Percentiles rank a stretch among this genome's conserved stretches.
These are phyloP conservation scores for Orthonevra nobilis DNA, from an alignment of 2,888 invertebrate genomes.

Conservation along the genomic window DNA sequence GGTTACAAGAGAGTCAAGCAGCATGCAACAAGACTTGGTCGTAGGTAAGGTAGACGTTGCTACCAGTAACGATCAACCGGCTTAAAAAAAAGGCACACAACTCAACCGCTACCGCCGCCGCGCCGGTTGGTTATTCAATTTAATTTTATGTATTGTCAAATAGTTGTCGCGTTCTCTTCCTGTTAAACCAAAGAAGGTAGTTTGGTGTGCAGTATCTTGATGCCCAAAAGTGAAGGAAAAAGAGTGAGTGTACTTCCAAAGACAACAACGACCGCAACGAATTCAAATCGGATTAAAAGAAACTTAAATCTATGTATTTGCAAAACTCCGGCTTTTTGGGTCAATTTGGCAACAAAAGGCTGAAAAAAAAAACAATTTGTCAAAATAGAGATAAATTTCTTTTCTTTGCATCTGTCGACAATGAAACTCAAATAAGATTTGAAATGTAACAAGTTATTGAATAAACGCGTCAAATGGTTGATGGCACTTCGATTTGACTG, in stretches of 20 bases:
- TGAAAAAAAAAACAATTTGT: conserved; percentile 26
- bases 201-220: conserved; percentile 6
- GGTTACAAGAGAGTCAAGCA: conserved; percentile 20
- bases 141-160: conserved; percentile 52
- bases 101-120: not conserved
- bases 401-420: not conserved
- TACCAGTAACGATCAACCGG: conserved; percentile 32
- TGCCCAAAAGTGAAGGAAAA: conserved; percentile 7
- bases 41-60: conserved; percentile 16
- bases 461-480: conserved; percentile 5
- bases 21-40: not conserved
- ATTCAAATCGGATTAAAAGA: conserved; percentile 37
- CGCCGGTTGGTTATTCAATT: conserved; percentile 44
- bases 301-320: too few relatives aligned
- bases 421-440: conserved; percentile 3
- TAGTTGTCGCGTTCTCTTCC: conserved; percentile 48
- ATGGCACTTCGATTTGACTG: not conserved
- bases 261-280: too few relatives aligned
- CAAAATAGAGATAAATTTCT: conserved; percentile 8
- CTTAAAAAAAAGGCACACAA: conserved; percentile 36
- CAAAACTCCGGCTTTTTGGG: conserved; percentile 9
- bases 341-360: conserved; percentile 23
- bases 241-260: not conserved
- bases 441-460: conserved; percentile 20
- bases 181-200: conserved; percentile 30